Evolutionary conservation across 1,140 invertebrate genomes (phyloP).

Genomic region (Drosophila bocki): DNA sequence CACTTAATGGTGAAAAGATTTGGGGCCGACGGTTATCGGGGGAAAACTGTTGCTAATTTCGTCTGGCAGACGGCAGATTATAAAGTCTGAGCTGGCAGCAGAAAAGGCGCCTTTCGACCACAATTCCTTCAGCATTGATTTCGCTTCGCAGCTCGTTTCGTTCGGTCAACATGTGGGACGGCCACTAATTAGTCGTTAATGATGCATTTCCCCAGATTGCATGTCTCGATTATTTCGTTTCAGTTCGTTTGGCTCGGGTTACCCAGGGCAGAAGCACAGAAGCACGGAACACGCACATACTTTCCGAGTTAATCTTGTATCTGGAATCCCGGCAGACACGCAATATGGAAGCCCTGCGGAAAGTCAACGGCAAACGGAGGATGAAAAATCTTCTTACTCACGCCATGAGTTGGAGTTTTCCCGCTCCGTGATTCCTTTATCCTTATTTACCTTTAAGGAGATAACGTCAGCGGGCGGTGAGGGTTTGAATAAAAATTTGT

Average conservation of each 20-base stretch:
- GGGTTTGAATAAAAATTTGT: slow-evolving; percentile 30
- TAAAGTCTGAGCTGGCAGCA: slow-evolving; percentile 35
- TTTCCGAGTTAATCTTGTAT: slow-evolving; percentile 42
- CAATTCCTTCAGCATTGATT: slow-evolving; percentile 48
- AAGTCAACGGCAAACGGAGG: slow-evolving; percentile 38
- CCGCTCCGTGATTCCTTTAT: slow-evolving; percentile 28
- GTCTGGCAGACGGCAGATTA: slow-evolving; percentile 59
- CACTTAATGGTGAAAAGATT: slow-evolving; percentile 24
- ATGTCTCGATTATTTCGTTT: slow-evolving; percentile 59
- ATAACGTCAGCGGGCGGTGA: slow-evolving; percentile 9
- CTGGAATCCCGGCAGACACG: slow-evolving; percentile 59
- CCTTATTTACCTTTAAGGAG: slow-evolving; percentile 54
- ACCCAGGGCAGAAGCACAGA: neutral
- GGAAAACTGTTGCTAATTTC: slow-evolving; percentile 65
- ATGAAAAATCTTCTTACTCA: slow-evolving; percentile 47
- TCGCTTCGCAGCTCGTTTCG: slow-evolving; percentile 44
- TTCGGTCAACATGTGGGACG: slow-evolving; percentile 41
- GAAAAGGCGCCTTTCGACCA: slow-evolving; percentile 22
- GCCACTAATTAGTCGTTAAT: slow-evolving; percentile 75
- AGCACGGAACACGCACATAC: slow-evolving; percentile 35
- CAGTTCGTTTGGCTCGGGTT: slow-evolving; percentile 34
- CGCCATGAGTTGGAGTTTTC: slow-evolving; percentile 39
- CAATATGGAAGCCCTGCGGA: slow-evolving; percentile 70
- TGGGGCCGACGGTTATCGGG: neutral
- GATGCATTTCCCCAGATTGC: slow-evolving; percentile 70